Evolutionary conservation across 2,113 vertebrate genomes (phyloP).

Genomic region (Reinhardtius hippoglossoides): DNA sequence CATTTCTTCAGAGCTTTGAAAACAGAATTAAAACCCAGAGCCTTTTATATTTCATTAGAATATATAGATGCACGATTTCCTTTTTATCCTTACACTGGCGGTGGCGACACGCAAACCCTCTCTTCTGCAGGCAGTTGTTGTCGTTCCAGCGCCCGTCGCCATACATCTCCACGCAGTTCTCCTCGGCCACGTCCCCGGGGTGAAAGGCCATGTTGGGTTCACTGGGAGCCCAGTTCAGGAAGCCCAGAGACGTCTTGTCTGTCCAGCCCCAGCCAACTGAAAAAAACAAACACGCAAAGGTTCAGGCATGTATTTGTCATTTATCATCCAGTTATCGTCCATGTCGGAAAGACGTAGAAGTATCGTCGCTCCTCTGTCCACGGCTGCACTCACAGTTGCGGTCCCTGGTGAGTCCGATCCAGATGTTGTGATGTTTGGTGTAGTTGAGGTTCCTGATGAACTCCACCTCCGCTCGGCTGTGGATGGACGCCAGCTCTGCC

Average conservation of each 20-base stretch:
- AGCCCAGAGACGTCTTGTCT: constrained; percentile 70
- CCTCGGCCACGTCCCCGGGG: constrained; percentile 60
- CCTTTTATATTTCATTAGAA: neutral
- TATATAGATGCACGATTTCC: neutral
- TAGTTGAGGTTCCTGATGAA: constrained; percentile 76
- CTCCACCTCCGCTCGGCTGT: constrained; percentile 81
- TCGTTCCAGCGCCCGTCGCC: constrained; percentile 82
- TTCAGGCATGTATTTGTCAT: neutral
- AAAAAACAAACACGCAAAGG: neutral
- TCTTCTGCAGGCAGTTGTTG: constrained; percentile 81
- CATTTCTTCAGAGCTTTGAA: neutral
- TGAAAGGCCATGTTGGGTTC: constrained; percentile 79
- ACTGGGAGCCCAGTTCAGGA: constrained; percentile 81
- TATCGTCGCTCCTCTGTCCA: neutral
- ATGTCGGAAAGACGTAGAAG: neutral
- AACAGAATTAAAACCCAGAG: neutral
- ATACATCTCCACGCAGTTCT: constrained; percentile 85
- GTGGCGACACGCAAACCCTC: constrained; percentile 79
- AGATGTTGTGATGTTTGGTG: constrained; percentile 78
- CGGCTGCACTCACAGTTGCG: constrained; percentile 68
- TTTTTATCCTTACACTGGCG: constrained; percentile 72
- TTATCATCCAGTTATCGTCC: neutral
- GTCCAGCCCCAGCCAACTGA: constrained; percentile 84
- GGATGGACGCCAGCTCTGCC: constrained; percentile 76
- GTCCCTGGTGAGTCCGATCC: constrained; percentile 83